Conservation (phyloP, 2,113 vertebrate genomes). For the Thamnaconus septentrionalis region DNA sequence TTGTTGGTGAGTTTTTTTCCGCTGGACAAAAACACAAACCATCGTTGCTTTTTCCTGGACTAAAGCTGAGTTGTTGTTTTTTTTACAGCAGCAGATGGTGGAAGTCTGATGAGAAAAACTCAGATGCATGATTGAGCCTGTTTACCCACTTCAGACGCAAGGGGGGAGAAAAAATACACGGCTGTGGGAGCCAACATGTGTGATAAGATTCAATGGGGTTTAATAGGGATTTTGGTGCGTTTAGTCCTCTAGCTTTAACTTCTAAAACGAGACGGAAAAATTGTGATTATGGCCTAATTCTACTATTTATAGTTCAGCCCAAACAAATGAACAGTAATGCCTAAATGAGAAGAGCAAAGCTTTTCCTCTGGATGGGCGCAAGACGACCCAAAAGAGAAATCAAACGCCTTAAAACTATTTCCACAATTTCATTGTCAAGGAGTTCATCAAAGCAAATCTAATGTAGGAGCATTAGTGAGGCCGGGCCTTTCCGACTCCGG, state of each 20-base stretch:
- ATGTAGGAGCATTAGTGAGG: conserved; percentile 16
- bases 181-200: conserved; percentile 1
- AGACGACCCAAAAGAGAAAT: neutral
- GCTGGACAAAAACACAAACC: too few species aligned
- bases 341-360: too few species aligned
- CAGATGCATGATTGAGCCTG: neutral
- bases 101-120: conserved; percentile 5
- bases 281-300: too few species aligned
- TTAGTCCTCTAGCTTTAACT: too few species aligned
- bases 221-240: too few species aligned
- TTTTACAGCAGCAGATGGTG: conserved; percentile 18
- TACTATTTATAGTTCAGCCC: too few species aligned
- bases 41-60: too few species aligned
- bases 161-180: neutral
- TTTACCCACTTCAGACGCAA: conserved; percentile 18
- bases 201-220: neutral
- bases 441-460: conserved; percentile 15
- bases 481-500: too few species aligned
- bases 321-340: too few species aligned
- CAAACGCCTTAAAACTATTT: neutral
- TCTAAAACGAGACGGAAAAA: too few species aligned
- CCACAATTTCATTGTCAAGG: conserved; percentile 1
- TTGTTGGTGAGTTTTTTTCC: too few species aligned
- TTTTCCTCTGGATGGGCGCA: neutral
- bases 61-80: too few species aligned